Evolutionary conservation across 53 echinoderm and acorn worm genomes (phyloP), one percentile per base, ranked within the genome.

Genomic region (Glandiceps talaboti): DNA sequence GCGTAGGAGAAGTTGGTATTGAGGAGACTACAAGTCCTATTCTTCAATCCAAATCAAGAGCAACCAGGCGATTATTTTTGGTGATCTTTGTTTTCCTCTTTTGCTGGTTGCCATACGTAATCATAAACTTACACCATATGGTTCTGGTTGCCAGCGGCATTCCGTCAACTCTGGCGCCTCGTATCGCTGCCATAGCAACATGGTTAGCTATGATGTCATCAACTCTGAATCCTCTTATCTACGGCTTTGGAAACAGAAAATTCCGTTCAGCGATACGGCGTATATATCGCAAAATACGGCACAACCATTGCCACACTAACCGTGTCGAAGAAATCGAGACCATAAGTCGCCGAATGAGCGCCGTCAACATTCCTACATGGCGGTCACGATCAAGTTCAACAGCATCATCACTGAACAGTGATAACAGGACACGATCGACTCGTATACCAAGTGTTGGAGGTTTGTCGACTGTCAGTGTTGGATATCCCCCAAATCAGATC

Each of bases 181-280:
- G 86, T 28, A 29, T 73, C 6, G 86, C 81, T 75, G 74, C 82
- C 26, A 31, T 78, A 28, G 74, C 1, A 1, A 86, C 79, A 0
- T 72, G 45, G 1, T 25, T 86, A 0, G 28, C 82, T 26, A 78
- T 73, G 26, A 32, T 86, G 12, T 77, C 77, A 1, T 29, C 77
- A 12, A 77, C 77, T 30, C 33, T 86, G 12, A 86, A 86, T 30
- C 86, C 86, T 28, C 28, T 82, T 32, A 82, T 86, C 32, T 86
- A 86, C 75, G 82, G 82, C 33, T 81, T 81, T 1, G 74, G 74
- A 0, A 81, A 64, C 33, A 73, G 26, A 27, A 77, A 79, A 26
- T 86, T 86, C 75, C 30, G 86, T 26, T 27, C 27, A 27, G 82
- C 82, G 1, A 33, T 86, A 27, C 33, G 76, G 33, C 76, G 33